Conservation (phyloP, 2,113 vertebrate species). For the chimpanzee (Pan troglodytes) region NHGRI_mPanTro3-v2.1_pri NC_072413.2:52167001-52167500, state of each 20-base stretch:
- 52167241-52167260: not conserved
- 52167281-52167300: not conserved
- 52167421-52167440: not conserved
- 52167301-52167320: not conserved
- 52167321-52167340: not conserved
- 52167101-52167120: conserved; percentile 11
- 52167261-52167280: not conserved
- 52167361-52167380: not conserved
- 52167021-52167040: conserved; percentile 43
- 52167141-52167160: not conserved
- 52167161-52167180: not conserved
- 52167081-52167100: not conserved
- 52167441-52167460: not conserved
- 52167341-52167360: not conserved
- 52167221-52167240: not conserved
- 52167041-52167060: not conserved
- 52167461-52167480: not conserved
- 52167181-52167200: not conserved
- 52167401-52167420: not conserved
- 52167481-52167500: not conserved
- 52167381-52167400: not conserved
- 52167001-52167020: conserved; percentile 53
- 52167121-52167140: conserved; percentile 37
- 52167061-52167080: not conserved
- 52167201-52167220: not conserved